Percentiles rank a stretch among this genome's conserved stretches.
These are phyloP conservation scores for Diplosoma virens DNA, from an alignment of 23 tunicate species.

Conservation along the genomic window DNA sequence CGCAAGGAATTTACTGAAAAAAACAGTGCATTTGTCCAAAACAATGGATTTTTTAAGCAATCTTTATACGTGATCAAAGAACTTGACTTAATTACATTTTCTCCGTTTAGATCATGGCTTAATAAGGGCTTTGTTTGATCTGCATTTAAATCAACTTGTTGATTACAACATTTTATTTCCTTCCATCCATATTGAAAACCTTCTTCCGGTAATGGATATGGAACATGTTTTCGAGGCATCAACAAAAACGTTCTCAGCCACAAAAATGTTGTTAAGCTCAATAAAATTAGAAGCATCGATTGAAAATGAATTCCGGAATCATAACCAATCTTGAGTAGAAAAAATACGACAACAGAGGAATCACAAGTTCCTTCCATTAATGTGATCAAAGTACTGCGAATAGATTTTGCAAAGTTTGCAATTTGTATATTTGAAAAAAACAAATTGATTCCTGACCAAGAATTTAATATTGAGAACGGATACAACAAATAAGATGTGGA, in stretches of 20 bases:
- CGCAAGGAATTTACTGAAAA: not conserved
- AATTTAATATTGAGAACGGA: conserved; percentile 26
- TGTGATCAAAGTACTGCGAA: not conserved
- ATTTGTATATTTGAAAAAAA: conserved; percentile 30
- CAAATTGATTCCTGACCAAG: conserved; percentile 23
- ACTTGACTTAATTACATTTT: too few relatives aligned
- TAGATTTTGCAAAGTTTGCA: conserved; percentile 32
- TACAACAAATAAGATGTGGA: conserved; percentile 34
- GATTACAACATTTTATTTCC: conserved; percentile 7
- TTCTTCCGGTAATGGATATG: not conserved
- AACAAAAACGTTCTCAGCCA: conserved; percentile 34
- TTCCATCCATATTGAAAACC: conserved; percentile 13
- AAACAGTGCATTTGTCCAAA: conserved; percentile 38
- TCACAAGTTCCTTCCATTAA: conserved; percentile 28
- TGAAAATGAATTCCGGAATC: conserved; percentile 2
- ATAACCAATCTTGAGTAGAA: conserved; percentile 6
- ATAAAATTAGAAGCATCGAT: not conserved
- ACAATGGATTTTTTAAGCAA: not conserved
- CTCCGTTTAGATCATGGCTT: too few relatives aligned
- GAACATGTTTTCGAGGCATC: conserved; percentile 20
- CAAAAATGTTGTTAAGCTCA: not conserved
- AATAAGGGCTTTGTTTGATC: too few relatives aligned
- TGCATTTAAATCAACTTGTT: not conserved
- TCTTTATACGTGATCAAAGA: conserved; percentile 9
- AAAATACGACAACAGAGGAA: conserved; percentile 18